phyloP scores from a whole-genome alignment of 2,797 vertebrate species.

The Sus cebifrons region DNA sequence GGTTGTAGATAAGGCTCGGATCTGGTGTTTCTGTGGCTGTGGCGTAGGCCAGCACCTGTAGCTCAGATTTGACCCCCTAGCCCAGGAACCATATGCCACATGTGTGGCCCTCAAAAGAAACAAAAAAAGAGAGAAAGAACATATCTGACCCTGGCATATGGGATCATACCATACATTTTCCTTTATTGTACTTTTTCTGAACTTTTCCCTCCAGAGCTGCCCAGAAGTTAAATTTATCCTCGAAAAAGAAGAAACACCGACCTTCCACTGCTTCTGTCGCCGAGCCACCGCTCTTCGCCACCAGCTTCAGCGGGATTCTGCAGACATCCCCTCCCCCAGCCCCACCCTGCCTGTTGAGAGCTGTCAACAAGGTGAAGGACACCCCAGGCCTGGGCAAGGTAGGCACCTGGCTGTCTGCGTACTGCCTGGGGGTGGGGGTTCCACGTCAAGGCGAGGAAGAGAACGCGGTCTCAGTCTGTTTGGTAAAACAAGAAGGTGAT shows the following conservation, averaged over 20 bases:
- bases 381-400: conserved; percentile 99
- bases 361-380: conserved; percentile 98
- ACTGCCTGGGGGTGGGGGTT: fast-evolving
- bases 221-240: conserved; percentile 98
- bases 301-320: conserved; percentile 96
- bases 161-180: background rate
- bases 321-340: conserved; percentile 95
- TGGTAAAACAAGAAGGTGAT: background rate
- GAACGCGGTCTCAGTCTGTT: fast-evolving
- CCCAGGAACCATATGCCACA: too few species aligned
- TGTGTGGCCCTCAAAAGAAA: too few species aligned
- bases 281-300: conserved; percentile 95
- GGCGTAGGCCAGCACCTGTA: too few species aligned
- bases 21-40: too few species aligned
- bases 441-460: background rate
- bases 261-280: conserved; percentile 90
- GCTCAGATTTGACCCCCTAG: too few species aligned
- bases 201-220: conserved; percentile 93
- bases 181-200: conserved; percentile 47
- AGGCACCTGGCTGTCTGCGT: conserved; percentile 57
- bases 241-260: conserved; percentile 97
- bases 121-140: too few species aligned
- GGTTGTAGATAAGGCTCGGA: too few species aligned
- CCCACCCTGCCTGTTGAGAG: conserved; percentile 97
- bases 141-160: background rate